A percentile compares a stretch with the other conserved stretches of the same genome.
These are phyloP conservation scores for Acanthopleura granulata DNA, from an alignment of 2,888 invertebrate species.

Conservation along the genomic window DNA sequence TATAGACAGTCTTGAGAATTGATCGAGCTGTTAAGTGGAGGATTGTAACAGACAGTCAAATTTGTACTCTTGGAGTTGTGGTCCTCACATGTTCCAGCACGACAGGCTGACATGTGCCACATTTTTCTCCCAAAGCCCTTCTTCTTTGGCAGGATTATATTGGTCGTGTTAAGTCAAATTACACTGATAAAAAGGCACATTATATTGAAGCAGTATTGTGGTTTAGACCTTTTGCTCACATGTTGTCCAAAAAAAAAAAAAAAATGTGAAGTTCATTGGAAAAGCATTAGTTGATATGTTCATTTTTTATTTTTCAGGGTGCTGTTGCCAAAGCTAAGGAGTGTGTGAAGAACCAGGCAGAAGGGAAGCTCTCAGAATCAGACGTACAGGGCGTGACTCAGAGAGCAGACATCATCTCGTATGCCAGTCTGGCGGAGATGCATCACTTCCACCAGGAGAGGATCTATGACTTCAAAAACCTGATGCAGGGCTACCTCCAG, in stretches of 20 bases:
- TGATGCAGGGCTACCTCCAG: constrained; percentile 87
- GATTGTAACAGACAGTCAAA: too few species aligned
- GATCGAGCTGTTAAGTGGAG: too few species aligned
- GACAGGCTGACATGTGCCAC: too few species aligned
- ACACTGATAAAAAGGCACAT: too few species aligned
- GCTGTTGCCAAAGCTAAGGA: constrained; percentile 91
- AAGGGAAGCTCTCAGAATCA: constrained; percentile 85
- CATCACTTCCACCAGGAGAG: constrained; percentile 92
- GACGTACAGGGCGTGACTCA: constrained; percentile 85
- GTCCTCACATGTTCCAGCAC: too few species aligned
- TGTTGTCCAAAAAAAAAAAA: neutral
- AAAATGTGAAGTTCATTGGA: constrained; percentile 9
- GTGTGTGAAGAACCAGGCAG: constrained; percentile 83
- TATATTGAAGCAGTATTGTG: neutral
- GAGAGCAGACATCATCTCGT: constrained; percentile 92
- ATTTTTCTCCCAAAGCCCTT: too few species aligned
- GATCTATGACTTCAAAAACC: constrained; percentile 85
- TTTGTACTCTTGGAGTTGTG: too few species aligned
- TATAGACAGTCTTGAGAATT: too few species aligned
- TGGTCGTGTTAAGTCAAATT: too few species aligned
- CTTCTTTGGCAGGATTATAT: too few species aligned
- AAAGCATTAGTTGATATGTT: neutral
- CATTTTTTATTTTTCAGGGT: constrained; percentile 41
- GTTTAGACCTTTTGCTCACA: too few species aligned
- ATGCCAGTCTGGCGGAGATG: constrained; percentile 93